phyloP scores from a whole-genome alignment of 2,113 vertebrate genomes.

The Motacilla tschutschensis region DNA sequence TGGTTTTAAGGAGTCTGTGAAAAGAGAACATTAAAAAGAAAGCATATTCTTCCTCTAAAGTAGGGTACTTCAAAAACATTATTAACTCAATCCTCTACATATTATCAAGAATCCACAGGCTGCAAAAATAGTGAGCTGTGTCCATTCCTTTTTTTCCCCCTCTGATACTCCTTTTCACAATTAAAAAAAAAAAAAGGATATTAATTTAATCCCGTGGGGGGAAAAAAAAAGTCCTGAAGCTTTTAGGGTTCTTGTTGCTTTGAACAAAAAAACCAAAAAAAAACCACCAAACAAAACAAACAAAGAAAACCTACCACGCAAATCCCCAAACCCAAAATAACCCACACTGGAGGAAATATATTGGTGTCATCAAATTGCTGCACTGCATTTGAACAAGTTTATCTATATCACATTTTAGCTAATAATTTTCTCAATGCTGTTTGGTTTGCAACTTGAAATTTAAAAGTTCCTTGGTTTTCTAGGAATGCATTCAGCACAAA shows the following conservation, averaged over 20 bases:
- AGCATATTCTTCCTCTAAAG: background rate
- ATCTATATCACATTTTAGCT: background rate
- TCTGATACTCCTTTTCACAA: background rate
- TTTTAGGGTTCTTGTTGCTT: background rate
- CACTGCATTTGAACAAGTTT: background rate
- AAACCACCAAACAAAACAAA: no score
- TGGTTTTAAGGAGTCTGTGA: background rate
- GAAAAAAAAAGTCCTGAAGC: background rate
- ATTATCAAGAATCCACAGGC: background rate
- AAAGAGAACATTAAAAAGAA: background rate
- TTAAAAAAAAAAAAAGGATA: background rate
- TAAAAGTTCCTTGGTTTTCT: background rate
- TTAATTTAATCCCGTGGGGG: background rate
- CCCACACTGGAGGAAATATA: background rate
- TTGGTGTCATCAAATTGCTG: background rate
- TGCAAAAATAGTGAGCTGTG: background rate
- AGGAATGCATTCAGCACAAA: background rate
- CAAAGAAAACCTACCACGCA: fast-evolving
- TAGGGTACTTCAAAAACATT: background rate
- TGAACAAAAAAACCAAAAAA: fast-evolving
- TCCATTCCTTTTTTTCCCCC: background rate
- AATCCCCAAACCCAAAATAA: background rate
- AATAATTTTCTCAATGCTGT: background rate
- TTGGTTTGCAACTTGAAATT: background rate
- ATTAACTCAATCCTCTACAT: background rate